Evolutionary conservation across 2,888 invertebrate genomes (phyloP), one percentile per base, ranked within the genome.

Genomic region (Drosophila macrospina): DNA sequence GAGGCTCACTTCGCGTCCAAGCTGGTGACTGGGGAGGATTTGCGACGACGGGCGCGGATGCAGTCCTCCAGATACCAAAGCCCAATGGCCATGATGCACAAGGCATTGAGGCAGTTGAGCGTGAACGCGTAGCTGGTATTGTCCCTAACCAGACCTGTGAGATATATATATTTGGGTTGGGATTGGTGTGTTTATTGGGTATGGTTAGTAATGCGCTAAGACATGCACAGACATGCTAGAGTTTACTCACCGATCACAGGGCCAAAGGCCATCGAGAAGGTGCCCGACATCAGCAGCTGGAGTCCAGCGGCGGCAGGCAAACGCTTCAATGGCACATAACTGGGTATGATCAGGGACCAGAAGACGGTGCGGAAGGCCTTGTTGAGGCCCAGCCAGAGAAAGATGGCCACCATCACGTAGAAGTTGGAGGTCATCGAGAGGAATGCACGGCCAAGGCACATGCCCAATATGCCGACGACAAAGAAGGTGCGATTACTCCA

Each of bases 301-400:
- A 96, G 92, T 0, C 96, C 96, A 4, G 95, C 93, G 0, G 96
- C 96, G 8, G 95, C 95, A 0, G 96, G 95, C 61, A 96, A 84
- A 67, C 95, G 94, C 64, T 94, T 94, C 6, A 96, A 84, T 0
- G 95, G 94, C 28, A 96, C 95, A 88, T 96, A 93, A 0, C 94
- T 93, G 1, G 96, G 95, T 79, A 96, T 95, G 11, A 95, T 95
- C 11, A 96, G 90, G 0, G 95, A 94, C 94, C 95, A 95, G 85
- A 95, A 96, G 20, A 96, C 95, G 0, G 95, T 95, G 61, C 95
- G 93, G 26, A 96, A 91, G 0, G 95, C 96, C 91, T 96, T 96
- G 24, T 95, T 95, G 56, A 94, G 93, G 0, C 96, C 96, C 78
- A 96, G 93, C 69, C 95, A 93, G 0, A 94, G 92, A 6, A 95